Conservation (phyloP, 2,797 vertebrate genomes). For the Darevskia nairensis region DNA sequence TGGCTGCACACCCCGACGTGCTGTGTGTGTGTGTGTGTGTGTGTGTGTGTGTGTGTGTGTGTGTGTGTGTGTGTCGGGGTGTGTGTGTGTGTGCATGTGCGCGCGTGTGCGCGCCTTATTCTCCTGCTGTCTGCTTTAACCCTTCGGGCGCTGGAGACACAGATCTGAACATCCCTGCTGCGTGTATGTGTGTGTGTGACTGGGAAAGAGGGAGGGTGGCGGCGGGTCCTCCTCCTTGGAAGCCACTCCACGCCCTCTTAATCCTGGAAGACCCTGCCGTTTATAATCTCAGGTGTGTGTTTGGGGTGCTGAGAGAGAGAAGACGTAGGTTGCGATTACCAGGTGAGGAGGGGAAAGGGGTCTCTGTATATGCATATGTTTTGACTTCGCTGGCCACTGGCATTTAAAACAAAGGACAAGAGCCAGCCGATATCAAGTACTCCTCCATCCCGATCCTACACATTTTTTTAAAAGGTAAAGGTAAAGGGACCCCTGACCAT, state of each 20-base stretch:
- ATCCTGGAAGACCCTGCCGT: not conserved
- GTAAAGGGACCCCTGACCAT: too few species aligned
- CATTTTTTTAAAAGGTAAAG: not conserved
- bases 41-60: not conserved
- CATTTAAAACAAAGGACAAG: not conserved
- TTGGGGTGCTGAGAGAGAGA: not conserved
- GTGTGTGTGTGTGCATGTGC: not conserved
- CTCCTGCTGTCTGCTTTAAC: conserved; percentile 32
- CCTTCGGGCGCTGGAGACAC: conserved; percentile 5
- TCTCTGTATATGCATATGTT: not conserved
- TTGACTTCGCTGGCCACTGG: not conserved
- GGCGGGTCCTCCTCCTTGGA: too few species aligned
- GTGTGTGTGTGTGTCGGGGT: not conserved
- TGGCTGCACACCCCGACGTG: conserved; percentile 15
- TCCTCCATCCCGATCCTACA: not conserved
- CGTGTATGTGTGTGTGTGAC: too few species aligned
- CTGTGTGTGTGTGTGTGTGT: not conserved
- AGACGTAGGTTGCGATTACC: too few species aligned
- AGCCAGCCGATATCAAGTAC: not conserved
- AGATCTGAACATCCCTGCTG: not conserved
- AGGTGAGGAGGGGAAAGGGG: not conserved
- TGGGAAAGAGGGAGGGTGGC: not conserved
- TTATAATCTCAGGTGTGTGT: not conserved
- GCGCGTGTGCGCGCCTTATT: not conserved
- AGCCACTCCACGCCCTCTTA: not conserved